phyloP scores from a whole-genome alignment of 2,888 invertebrate species.

The Neoaliturus tenellus region DNA sequence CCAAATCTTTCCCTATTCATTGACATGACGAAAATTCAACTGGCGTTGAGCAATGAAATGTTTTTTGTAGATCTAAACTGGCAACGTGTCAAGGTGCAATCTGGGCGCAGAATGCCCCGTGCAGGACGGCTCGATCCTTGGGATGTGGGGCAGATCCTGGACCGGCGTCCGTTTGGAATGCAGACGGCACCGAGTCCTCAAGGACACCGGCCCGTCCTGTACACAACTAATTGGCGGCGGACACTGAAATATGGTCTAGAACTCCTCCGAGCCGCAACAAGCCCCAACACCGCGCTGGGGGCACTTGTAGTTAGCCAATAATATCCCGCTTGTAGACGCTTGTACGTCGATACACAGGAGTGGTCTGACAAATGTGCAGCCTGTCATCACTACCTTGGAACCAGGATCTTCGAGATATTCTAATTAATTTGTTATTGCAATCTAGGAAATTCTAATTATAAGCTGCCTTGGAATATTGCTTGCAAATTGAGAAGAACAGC shows the following conservation, averaged over 20 bases:
- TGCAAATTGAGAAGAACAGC: too few relatives aligned
- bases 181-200: constrained; percentile 44
- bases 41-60: too few relatives aligned
- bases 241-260: constrained; percentile 42
- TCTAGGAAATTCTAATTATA: background rate
- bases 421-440: constrained; percentile 5
- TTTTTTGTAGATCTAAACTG: too few relatives aligned
- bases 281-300: background rate
- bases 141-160: background rate
- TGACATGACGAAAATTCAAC: too few relatives aligned
- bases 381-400: background rate
- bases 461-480: too few relatives aligned
- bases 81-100: background rate
- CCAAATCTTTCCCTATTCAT: too few relatives aligned
- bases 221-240: constrained; percentile 36
- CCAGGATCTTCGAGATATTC: background rate
- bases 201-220: constrained; percentile 13
- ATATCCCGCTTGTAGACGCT: background rate
- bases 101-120: background rate
- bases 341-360: background rate
- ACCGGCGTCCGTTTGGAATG: constrained; percentile 35
- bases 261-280: constrained; percentile 8
- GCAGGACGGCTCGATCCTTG: background rate
- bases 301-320: constrained; percentile 4
- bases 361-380: background rate